Conservation (phyloP, 2,113 vertebrate genomes). For the Rhinolophus ferrumequinum region DNA sequence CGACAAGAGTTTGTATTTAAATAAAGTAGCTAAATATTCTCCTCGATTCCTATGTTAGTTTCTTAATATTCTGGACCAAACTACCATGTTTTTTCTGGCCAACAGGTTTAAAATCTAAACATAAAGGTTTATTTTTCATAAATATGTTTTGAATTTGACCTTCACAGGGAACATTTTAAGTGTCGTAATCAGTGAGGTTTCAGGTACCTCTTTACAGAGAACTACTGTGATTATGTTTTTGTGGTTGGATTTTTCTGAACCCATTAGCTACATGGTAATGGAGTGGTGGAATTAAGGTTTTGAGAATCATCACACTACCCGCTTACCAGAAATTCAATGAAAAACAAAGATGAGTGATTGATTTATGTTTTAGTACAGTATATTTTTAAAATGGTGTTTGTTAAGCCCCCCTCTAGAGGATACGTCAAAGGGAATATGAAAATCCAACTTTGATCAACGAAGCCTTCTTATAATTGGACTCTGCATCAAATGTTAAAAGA, state of each 20-base stretch:
- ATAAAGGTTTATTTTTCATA: constrained; percentile 79
- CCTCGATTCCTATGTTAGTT: constrained; percentile 53
- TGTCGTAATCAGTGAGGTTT: constrained; percentile 73
- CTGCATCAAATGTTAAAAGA: constrained; percentile 77
- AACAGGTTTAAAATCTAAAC: constrained; percentile 73
- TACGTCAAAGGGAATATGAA: constrained; percentile 72
- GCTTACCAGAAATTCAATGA: constrained; percentile 78
- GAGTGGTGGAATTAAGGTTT: constrained; percentile 73
- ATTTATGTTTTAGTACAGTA: constrained; percentile 76
- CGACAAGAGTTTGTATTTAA: constrained; percentile 64
- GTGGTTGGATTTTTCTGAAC: constrained; percentile 78
- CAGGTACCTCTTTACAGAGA: constrained; percentile 75
- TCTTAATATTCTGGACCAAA: constrained; percentile 63
- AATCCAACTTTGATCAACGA: constrained; percentile 69
- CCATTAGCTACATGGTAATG: constrained; percentile 72
- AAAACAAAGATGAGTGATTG: constrained; percentile 75
- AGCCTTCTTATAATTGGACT: constrained; percentile 69
- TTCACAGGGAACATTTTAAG: constrained; percentile 75
- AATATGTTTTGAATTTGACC: constrained; percentile 77
- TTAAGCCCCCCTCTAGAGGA: constrained; percentile 55
- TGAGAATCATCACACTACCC: constrained; percentile 67
- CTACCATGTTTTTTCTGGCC: constrained; percentile 74
- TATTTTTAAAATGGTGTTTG: constrained; percentile 70
- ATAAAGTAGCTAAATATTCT: constrained; percentile 62
- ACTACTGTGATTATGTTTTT: constrained; percentile 63